A percentile compares a stretch with the other conserved stretches of the same genome.
phyloP scores from a whole-genome alignment of 2,113 vertebrate genomes.

The Ifrita kowaldi region DNA sequence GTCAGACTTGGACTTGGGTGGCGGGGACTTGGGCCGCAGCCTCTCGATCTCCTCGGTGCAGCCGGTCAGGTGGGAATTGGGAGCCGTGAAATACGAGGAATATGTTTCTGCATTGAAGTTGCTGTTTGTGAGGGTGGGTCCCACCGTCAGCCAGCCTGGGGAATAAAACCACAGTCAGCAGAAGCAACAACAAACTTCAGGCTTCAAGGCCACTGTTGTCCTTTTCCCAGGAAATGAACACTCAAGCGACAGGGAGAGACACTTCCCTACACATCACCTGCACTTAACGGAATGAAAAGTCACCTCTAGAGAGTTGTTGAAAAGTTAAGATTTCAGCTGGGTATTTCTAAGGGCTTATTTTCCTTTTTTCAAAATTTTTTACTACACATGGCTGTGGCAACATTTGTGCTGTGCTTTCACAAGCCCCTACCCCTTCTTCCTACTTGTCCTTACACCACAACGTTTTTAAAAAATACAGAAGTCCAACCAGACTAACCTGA shows the following conservation, averaged over 20 bases:
- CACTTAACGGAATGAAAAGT: background rate
- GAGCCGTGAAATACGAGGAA: conserved; percentile 81
- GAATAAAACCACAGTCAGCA: background rate
- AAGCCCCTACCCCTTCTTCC: background rate
- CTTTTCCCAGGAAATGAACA: background rate
- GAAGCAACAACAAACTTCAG: background rate
- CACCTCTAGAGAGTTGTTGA: background rate
- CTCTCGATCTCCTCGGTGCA: conserved; percentile 97
- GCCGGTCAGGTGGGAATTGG: conserved; percentile 86
- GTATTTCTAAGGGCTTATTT: background rate
- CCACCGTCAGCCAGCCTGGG: conserved; percentile 94
- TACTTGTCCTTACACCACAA: background rate
- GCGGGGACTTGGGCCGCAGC: conserved; percentile 92
- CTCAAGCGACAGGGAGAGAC: background rate
- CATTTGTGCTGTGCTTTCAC: background rate
- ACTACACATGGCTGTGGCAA: background rate
- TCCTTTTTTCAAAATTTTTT: fast-evolving
- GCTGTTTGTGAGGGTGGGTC: conserved; percentile 95
- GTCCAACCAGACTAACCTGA: background rate
- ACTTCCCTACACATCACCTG: fast-evolving
- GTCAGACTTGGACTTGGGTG: conserved; percentile 88
- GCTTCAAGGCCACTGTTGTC: background rate
- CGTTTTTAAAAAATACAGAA: background rate
- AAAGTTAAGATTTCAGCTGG: background rate
- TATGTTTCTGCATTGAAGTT: conserved; percentile 94